Base-by-base conservation (phyloP, 2,888 invertebrate genomes). In the Stenodera caucasica region DNA sequence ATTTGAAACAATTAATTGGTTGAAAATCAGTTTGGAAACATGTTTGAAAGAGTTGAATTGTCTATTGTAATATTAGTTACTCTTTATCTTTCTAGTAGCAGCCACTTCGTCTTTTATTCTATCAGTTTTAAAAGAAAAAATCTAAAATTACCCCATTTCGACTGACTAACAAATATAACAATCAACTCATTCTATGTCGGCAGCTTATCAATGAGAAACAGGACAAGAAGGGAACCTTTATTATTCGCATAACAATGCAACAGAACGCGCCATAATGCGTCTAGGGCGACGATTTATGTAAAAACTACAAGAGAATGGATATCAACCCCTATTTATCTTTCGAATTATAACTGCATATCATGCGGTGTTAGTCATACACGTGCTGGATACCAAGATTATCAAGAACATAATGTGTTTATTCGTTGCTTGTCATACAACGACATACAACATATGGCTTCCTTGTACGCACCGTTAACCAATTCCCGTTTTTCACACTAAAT, bases 301-400 rank as follows among this genome's bases (percentile, higher is more conserved):
- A 75, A 76, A 75, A 75, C 68, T 75, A 69, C 67, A 68, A 58
- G 70, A 73, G 74, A 75, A 73, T 72, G 72, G 75, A 76, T 75
- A 77, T 75, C 76, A 75, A 72, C 77, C 77, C 77, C 76, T 74
- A 77, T 77, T 76, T 77, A 77, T 78, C 77, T 75, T 75, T 66
- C 64, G 72, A 76, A 76, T 77, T 78, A 76, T 76, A 74, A 75
- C 75, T 74, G 75, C 76, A 72, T 72, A 75, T 76, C 75, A 76
- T 76, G 73, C 72, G 75, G 74, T 72, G 75, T 78, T 79, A 78
- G 77, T 79, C 78, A 79, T 78, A 75, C 75, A 74, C 75, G 75
- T 75, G 75, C 70, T 69, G 69, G 63, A 70, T 68, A 67, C 64
- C 63, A 69, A 70, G 65, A 72, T 71, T 72, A 73, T 75, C 69